Base-by-base conservation (phyloP, 2,888 invertebrate species). In the Caenorhabditis sp. region DNA sequence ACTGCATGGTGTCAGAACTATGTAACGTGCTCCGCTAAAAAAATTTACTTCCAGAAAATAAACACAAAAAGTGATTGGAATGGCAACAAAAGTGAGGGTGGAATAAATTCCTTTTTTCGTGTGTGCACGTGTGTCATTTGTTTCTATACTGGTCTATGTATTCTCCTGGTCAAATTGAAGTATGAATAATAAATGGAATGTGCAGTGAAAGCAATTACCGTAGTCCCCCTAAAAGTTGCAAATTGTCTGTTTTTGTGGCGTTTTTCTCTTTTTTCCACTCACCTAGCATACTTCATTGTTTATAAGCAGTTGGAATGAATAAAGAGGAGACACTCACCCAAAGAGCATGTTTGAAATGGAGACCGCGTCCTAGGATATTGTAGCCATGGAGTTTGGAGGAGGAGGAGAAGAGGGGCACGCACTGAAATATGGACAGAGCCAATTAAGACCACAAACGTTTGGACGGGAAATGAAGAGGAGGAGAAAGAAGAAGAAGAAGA, bases 111-210 rank as follows among this genome's bases (percentile, higher is more conserved):
- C 50, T 68, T 58, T 46, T 35, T 35, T 3, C 13, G 8, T 37
- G 35, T n/a, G n/a, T 32, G 58, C 2, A 22, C 48, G 20, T 43
- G 39, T 68, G 68, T 30, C 45, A 45, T 53, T 63, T 63, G 53
- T 65, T 65, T 53, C 32, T 17, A 39, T 30, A 1, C 26, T 26
- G 37, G 61, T 30, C 39, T 35, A 27, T 52, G 30, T 37, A 63
- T 52, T 58, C 37, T 8, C 24, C 48, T 55, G 41, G 62, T 41
- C 62, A 66, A 66, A 66, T 66, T 56, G 66, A 58, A 66, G 37
- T 46, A 56, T 66, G 46, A 66, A 66, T 66, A 66, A 66, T 50
- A 66, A 66, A 66, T 66, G 32, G 56, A 39, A 37, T 48, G 24
- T 15, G 26, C 15, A 27, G 46, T 26, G 32, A 15, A 41, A 62